Base-by-base conservation (phyloP, 1,140 invertebrate species). In the Cheumatopsyche charites region DNA sequence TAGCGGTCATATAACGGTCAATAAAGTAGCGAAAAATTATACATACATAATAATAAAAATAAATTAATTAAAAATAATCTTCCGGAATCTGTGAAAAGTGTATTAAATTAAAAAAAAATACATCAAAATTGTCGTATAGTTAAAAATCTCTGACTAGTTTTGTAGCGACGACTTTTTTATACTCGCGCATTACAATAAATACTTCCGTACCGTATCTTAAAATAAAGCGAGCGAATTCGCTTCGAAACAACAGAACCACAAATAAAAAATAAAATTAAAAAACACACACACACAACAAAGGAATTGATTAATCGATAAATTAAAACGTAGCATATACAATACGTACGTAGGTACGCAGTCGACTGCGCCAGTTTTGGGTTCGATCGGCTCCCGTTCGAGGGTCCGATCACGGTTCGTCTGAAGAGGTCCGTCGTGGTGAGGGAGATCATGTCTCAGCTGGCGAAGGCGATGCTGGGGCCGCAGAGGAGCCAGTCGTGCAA, bases 401-500 rank as follows among this genome's bases (percentile, higher is more conserved):
- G n/a, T n/a, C n/a, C n/a, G n/a, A n/a, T n/a, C n/a, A n/a, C n/a
- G n/a, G n/a, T n/a, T n/a, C n/a, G n/a, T n/a, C n/a, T 68, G 45
- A 13, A 21, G 23, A 68, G 49, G 23, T 9, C 23, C 55, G 55
- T 23, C 12, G 66, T 52, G 21, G 70, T 55, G 71, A 67, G 67
- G 68, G 25, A 45, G 21, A 73, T 49, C 63, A 75, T 75, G 74
- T 75, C 74, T 21, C 62, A 73, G 55, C 52, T 75, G 69, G 74
- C 74, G 68, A 73, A 73, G 63, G 74, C 74, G 65, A 76, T 76
- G 70, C 47, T 74, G 73, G 72, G 72, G 0, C 80, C 82, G 78
- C 83, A 84, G 80, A 79, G 83, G 49, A 82, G 80, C 73, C 83
- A 83, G 79, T 82, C 82, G 66, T 84, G 83, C 78, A 83, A 82